These are phyloP conservation scores for Xestia ashworthii DNA, from an alignment of 2,888 invertebrate species.

Conservation along the genomic window DNA sequence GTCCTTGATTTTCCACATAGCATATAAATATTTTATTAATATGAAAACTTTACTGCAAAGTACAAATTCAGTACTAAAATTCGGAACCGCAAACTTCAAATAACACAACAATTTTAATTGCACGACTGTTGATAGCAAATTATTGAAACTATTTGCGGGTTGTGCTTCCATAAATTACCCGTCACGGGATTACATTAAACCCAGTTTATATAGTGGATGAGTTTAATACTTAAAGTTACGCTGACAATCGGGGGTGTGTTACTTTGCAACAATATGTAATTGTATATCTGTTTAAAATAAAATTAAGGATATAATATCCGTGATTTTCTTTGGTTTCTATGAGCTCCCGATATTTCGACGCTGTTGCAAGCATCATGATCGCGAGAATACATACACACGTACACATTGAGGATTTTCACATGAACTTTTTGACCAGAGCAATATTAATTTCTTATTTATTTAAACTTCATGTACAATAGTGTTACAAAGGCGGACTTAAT, in stretches of 20 bases:
- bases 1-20: background rate
- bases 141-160: constrained; percentile 63
- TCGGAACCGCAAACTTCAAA: constrained; percentile 18
- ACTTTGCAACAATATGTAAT: constrained; percentile 42
- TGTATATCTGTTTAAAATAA: too few relatives aligned
- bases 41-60: background rate
- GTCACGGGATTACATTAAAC: constrained; percentile 59
- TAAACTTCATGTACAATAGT: too few relatives aligned
- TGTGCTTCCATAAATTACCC: constrained; percentile 55
- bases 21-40: background rate
- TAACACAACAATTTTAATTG: constrained; percentile 42
- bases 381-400: too few relatives aligned
- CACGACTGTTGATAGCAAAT: constrained; percentile 45
- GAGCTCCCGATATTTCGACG: too few relatives aligned
- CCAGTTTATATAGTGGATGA: constrained; percentile 58
- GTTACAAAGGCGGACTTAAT: too few relatives aligned
- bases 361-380: too few relatives aligned
- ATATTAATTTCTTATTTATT: background rate
- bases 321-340: too few relatives aligned
- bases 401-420: too few relatives aligned
- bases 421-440: background rate
- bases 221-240: constrained; percentile 58
- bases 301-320: too few relatives aligned
- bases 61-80: background rate
- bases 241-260: constrained; percentile 38